Conservation (phyloP, 2,113 vertebrate species). For the Saccopteryx bilineata region DNA sequence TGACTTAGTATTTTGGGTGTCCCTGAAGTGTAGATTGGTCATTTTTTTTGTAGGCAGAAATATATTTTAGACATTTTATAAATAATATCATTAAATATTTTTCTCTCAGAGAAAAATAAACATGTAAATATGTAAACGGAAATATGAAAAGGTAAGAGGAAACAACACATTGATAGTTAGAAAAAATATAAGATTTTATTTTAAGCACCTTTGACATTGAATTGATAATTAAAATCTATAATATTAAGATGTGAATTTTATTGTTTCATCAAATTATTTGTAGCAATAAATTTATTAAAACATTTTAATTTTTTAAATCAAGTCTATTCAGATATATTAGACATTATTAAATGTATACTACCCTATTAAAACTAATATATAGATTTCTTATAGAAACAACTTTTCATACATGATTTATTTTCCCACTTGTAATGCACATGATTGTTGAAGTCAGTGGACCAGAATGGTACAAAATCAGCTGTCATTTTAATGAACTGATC, state of each 20-base stretch:
- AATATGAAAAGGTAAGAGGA: neutral
- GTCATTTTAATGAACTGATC: constrained; percentile 20
- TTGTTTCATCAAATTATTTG: constrained; percentile 60
- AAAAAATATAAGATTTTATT: neutral
- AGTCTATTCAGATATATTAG: neutral
- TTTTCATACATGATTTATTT: constrained; percentile 49
- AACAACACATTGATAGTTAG: constrained; percentile 17
- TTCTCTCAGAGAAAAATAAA: neutral
- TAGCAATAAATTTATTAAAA: constrained; percentile 51
- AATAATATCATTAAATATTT: constrained; percentile 51
- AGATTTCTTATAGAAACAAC: constrained; percentile 45
- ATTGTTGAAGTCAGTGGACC: neutral
- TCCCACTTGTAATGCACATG: neutral
- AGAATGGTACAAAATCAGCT: neutral
- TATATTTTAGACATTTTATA: constrained; percentile 33
- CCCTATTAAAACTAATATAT: neutral
- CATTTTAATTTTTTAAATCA: constrained; percentile 48
- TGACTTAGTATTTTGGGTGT: constrained; percentile 36
- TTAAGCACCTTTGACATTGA: constrained; percentile 49
- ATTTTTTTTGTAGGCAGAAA: constrained; percentile 26
- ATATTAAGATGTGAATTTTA: neutral
- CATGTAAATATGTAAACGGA: neutral
- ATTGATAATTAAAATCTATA: constrained; percentile 1
- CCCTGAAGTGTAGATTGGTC: neutral
- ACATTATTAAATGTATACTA: neutral